Conservation (phyloP, 2,888 invertebrate genomes). For the Caenorhabditis becei region DNA sequence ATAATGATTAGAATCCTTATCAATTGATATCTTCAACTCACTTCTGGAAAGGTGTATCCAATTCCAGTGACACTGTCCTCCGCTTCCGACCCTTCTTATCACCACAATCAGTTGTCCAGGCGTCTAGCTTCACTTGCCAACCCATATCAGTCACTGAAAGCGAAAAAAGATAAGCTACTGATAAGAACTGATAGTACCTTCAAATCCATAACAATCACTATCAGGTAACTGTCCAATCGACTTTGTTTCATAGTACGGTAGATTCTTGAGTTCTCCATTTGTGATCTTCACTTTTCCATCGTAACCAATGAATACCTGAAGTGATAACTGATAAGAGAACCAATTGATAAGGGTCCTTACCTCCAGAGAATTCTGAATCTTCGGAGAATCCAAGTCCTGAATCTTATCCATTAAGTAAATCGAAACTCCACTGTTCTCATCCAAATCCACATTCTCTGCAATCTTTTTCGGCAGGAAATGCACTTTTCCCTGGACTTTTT, state of each 20-base stretch:
- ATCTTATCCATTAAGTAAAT: slow-evolving; percentile 70
- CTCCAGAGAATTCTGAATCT: slow-evolving; percentile 67
- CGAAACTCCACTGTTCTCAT: slow-evolving; percentile 70
- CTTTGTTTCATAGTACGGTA: slow-evolving; percentile 62
- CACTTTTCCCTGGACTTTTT: slow-evolving; percentile 68
- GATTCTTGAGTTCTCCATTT: slow-evolving; percentile 65
- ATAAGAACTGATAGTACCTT: slow-evolving; percentile 47
- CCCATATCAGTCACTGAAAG: slow-evolving; percentile 68
- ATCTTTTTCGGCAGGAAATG: slow-evolving; percentile 70
- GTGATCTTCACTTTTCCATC: slow-evolving; percentile 76
- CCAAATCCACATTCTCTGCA: slow-evolving; percentile 57
- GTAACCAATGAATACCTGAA: slow-evolving; percentile 75
- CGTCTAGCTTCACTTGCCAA: slow-evolving; percentile 65
- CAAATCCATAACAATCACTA: slow-evolving; percentile 68
- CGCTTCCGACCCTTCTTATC: slow-evolving; percentile 36
- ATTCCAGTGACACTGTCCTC: slow-evolving; percentile 48
- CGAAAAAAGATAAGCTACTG: slow-evolving; percentile 1
- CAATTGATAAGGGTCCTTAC: too few relatives aligned
- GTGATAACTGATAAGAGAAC: too few relatives aligned
- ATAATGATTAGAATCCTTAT: too few relatives aligned
- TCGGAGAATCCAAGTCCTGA: slow-evolving; percentile 69
- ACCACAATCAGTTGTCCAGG: slow-evolving; percentile 65
- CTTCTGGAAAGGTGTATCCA: slow-evolving; percentile 71
- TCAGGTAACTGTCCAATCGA: slow-evolving; percentile 64
- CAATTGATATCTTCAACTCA: too few relatives aligned